Evolutionary conservation across 1,140 invertebrate genomes (phyloP).

Genomic region (Drosophila melanica): DNA sequence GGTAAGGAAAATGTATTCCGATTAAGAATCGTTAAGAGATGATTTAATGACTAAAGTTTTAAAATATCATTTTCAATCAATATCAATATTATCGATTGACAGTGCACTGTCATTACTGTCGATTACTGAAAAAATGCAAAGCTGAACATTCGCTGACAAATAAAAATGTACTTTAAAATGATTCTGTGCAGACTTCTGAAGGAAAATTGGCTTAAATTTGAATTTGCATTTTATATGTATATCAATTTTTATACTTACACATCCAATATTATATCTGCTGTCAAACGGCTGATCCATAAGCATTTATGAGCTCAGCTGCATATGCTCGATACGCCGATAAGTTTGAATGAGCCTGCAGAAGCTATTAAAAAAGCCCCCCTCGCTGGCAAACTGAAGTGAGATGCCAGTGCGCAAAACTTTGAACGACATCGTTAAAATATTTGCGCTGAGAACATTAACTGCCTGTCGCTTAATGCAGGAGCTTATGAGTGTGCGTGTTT

Average conservation of each 20-base stretch:
- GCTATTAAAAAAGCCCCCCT: conserved; percentile 7
- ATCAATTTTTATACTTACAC: neutral
- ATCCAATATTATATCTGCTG: conserved; percentile 1
- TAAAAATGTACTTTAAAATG: too few relatives aligned
- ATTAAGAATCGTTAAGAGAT: too few relatives aligned
- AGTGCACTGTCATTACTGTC: too few relatives aligned
- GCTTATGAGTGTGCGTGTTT: conserved; percentile 6
- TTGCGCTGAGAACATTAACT: conserved; percentile 45
- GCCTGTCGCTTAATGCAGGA: conserved; percentile 26
- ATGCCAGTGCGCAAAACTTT: conserved; percentile 9
- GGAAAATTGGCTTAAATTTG: neutral
- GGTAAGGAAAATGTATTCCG: neutral
- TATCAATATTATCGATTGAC: too few relatives aligned
- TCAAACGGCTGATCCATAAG: conserved; percentile 5
- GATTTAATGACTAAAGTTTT: too few relatives aligned
- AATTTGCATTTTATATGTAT: neutral
- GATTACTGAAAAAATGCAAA: too few relatives aligned
- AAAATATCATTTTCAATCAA: too few relatives aligned
- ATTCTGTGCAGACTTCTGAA: neutral
- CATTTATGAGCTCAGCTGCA: conserved; percentile 22
- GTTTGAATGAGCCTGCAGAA: conserved; percentile 28
- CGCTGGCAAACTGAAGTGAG: neutral
- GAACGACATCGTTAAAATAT: conserved; percentile 44
- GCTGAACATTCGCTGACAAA: too few relatives aligned
- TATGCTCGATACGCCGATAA: conserved; percentile 18